Percentiles rank a stretch among this genome's conserved stretches.
phyloP scores from a whole-genome alignment of 2,113 vertebrate species.

The Triplophysa dalaica region DNA sequence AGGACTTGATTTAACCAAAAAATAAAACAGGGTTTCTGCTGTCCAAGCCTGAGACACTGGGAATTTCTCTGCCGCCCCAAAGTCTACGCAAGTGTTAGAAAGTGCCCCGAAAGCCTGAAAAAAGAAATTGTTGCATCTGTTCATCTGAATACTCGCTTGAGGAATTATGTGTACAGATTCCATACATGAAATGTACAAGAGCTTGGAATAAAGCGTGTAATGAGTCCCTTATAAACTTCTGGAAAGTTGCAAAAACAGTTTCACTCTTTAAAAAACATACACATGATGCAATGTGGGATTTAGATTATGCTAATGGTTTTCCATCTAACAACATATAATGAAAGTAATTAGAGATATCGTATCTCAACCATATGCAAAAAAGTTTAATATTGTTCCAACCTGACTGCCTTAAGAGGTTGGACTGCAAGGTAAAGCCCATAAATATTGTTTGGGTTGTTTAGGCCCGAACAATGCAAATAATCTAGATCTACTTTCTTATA shows the following conservation, averaged over 20 bases:
- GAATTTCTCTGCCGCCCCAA: constrained; percentile 60
- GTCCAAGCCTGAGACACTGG: constrained; percentile 64
- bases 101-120: constrained; percentile 45
- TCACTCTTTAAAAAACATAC: constrained; percentile 25
- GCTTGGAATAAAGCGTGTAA: constrained; percentile 6
- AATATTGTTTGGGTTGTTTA: constrained; percentile 5
- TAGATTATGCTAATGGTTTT: constrained; percentile 38
- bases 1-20: constrained; percentile 53
- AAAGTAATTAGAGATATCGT: constrained; percentile 31
- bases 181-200: constrained; percentile 14
- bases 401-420: constrained; percentile 12
- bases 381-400: constrained; percentile 27
- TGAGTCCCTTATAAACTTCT: constrained; percentile 26
- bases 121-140: constrained; percentile 9
- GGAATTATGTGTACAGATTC: background rate
- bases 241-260: background rate
- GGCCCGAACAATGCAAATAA: constrained; percentile 29
- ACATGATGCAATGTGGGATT: constrained; percentile 37
- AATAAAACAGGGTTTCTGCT: constrained; percentile 59
- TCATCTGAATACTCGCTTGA: background rate
- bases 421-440: constrained; percentile 31
- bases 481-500: constrained; percentile 31
- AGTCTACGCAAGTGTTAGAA: constrained; percentile 53
- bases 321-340: constrained; percentile 43
- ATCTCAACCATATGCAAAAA: constrained; percentile 32